Percentiles rank a stretch among this genome's conserved stretches.
These are phyloP conservation scores for Eulemur rufifrons DNA, from an alignment of 2,113 vertebrate genomes.

Conservation along the genomic window DNA sequence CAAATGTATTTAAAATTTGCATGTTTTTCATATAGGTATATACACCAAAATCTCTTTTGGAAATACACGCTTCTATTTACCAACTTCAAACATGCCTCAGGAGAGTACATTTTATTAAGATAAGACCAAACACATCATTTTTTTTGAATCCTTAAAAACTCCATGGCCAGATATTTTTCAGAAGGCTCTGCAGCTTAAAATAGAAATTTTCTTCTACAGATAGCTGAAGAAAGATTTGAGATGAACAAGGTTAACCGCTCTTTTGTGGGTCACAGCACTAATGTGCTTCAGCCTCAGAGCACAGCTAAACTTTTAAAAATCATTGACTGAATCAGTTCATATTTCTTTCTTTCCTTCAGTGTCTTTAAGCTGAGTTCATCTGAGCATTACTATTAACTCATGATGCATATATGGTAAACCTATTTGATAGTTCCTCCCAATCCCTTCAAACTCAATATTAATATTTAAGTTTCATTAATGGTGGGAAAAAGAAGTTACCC, in stretches of 20 bases:
- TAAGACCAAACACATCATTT: slow-evolving; percentile 60
- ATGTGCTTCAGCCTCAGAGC: slow-evolving; percentile 39
- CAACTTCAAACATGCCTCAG: slow-evolving; percentile 58
- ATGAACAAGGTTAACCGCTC: slow-evolving; percentile 72
- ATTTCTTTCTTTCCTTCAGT: neutral
- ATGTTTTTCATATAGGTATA: slow-evolving; percentile 9
- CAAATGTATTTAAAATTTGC: slow-evolving; percentile 25
- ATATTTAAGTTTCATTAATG: neutral
- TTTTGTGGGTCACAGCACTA: slow-evolving; percentile 74
- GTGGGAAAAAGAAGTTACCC: neutral
- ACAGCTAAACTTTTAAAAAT: slow-evolving; percentile 35
- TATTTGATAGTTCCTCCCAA: neutral
- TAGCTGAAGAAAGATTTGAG: slow-evolving; percentile 76
- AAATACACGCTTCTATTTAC: slow-evolving; percentile 59
- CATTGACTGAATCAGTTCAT: neutral
- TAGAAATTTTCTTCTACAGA: slow-evolving; percentile 78
- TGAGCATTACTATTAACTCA: slow-evolving; percentile 2
- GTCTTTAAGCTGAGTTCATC: neutral
- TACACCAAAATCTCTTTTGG: slow-evolving; percentile 23
- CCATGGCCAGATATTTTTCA: slow-evolving; percentile 64
- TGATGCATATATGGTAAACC: neutral
- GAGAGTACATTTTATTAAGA: slow-evolving; percentile 64
- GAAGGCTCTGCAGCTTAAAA: slow-evolving; percentile 77
- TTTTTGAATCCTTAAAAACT: slow-evolving; percentile 66
- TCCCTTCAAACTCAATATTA: neutral